phyloP scores from a whole-genome alignment of 1,140 invertebrate species.

The Aphidius gifuensis region DNA sequence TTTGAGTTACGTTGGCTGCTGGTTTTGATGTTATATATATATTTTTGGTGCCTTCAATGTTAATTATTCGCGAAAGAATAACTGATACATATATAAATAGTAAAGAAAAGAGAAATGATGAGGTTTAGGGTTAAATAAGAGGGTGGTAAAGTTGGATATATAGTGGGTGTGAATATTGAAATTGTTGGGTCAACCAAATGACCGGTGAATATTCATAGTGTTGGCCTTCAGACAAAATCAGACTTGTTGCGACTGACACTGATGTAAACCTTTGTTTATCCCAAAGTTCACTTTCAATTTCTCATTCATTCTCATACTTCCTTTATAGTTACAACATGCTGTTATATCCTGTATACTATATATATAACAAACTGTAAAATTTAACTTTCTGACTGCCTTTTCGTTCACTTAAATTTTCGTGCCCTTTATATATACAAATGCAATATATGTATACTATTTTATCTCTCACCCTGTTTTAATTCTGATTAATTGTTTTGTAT shows the following conservation, averaged over 20 bases:
- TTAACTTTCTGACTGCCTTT: too few relatives aligned
- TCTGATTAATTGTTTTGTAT: slow-evolving; percentile 45
- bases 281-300: slow-evolving; percentile 18
- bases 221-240: slow-evolving; percentile 46
- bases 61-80: too few relatives aligned
- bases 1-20: slow-evolving; percentile 36
- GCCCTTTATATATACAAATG: not conserved
- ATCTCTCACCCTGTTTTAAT: slow-evolving; percentile 43
- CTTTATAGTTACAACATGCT: too few relatives aligned
- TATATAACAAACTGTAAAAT: too few relatives aligned
- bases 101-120: too few relatives aligned
- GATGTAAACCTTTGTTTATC: slow-evolving; percentile 55
- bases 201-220: slow-evolving; percentile 52
- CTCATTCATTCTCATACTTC: slow-evolving; percentile 11
- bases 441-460: slow-evolving; percentile 27
- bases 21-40: slow-evolving; percentile 30
- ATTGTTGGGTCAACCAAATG: slow-evolving; percentile 7
- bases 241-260: slow-evolving; percentile 58
- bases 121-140: too few relatives aligned
- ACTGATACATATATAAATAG: too few relatives aligned
- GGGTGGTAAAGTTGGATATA: too few relatives aligned
- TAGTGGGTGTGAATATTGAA: slow-evolving; percentile 27
- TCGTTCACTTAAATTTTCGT: too few relatives aligned
- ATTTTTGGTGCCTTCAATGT: too few relatives aligned
- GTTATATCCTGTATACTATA: too few relatives aligned